Evolutionary conservation across 2,888 invertebrate genomes (phyloP), one percentile per base, ranked within the genome.

Genomic region (Volucella zonaria): DNA sequence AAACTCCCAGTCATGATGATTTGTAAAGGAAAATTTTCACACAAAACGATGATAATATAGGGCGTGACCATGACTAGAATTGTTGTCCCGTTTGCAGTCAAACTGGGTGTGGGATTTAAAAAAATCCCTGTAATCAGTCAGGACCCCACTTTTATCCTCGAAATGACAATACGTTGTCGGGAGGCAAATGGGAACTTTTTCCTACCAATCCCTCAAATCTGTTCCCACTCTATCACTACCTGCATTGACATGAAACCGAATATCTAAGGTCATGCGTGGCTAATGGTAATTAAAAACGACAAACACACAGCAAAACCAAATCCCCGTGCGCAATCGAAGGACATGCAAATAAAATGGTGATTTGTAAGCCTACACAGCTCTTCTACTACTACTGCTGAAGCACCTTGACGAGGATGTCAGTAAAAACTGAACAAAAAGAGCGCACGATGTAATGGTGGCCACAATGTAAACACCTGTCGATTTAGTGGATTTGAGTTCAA

Each of bases 391-490:
- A 31, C 6, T 31, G 31, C 31, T 31, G 31, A 31, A 31, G 6
- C 31, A 6, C 31, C 31, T 31, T 31, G 31, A 31, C 6, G 6
- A 31, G 23, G 10, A 8, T 61, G 51, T 15, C 6, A 31, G 31
- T 31, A 31, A 42, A 18, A 43, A 59, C 14, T 14, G 8, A 12
- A 31, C 31, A 42, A 75, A 51, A 47, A 58, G 56, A 56, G 42
- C 49, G 47, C 11, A 14, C 12, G 18, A 12, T 47, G 10, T 14
- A 6, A 45, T 11, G 45, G 59, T 18, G 54, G 38, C 6, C 12
- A 64, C 45, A 23, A 67, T 40, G 61, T 54, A 77, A 56, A 42
- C 77, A 77, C 68, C 77, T 77, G 77, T 77, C 77, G 77, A 70
- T 77, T 62, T 51, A 62, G 38, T 64, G 45, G 54, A 74, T 64